Evolutionary conservation across 2,888 invertebrate genomes (phyloP), one percentile per base, ranked within the genome.

Genomic region (Drosophila pegasa): DNA sequence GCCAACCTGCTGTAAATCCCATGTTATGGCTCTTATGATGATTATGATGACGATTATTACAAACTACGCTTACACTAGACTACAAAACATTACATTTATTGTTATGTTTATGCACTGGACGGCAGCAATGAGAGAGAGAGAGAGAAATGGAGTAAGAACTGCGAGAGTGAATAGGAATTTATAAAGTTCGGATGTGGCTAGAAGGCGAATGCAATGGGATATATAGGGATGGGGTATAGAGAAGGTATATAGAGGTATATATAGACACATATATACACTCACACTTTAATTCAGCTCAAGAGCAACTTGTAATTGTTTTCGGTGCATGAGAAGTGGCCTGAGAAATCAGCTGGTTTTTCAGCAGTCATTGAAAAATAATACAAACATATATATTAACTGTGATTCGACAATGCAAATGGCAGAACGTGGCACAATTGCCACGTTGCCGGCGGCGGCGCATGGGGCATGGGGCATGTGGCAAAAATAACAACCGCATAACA

Each of bases 81-180:
- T 40, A 56, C 41, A 75, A 70, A 47, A 64, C 68, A 75, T 86
- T 82, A 82, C 83, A 79, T 66, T 79, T 83, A 86, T 68, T 76
- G 80, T 88, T 73, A 88, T 86, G 65, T 63, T 83, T 60, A 70
- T 83, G 83, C 80, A 80, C 62, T 76, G 22, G 8, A 43, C 10
- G 38, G 14, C 8, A 29, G 2, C 4, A 31, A 20, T 0, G n/a
- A n/a, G n/a, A n/a, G n/a, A n/a, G n/a, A n/a, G n/a, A n/a, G n/a
- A 18, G 2, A 14, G 14, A 29, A 18, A 16, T n/a, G 8, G 22
- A 63, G 38, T 37, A 52, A 31, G 25, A 56, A 20, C 33, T 35
- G 45, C 41, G 48, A 51, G 48, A n/a, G 25, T 41, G 61, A 25
- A 73, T 73, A 56, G 47, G 58, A 78, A 73, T 66, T 73, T 73